Percentiles rank a stretch among this genome's conserved stretches.
Conservation (phyloP, 2,797 vertebrate species). For the Clarias laeviceps region DNA sequence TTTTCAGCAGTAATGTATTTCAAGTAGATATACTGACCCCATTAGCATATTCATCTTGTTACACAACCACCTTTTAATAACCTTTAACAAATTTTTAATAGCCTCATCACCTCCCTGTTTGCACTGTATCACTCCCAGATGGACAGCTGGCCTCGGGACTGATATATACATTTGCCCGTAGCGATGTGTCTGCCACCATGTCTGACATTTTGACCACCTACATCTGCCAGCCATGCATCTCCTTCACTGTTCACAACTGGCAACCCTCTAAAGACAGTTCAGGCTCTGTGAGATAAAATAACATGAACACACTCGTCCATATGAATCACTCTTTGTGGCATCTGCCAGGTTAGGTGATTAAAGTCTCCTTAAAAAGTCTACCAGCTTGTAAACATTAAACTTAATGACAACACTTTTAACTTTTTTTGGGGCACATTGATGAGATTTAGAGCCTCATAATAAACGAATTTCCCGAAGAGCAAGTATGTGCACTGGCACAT, state of each 20-base stretch:
- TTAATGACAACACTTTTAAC: slow-evolving; percentile 26
- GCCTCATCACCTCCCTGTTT: neutral
- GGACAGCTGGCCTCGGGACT: slow-evolving; percentile 32
- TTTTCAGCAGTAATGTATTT: too few relatives aligned
- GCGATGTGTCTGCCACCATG: slow-evolving; percentile 20
- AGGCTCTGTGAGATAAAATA: slow-evolving; percentile 9
- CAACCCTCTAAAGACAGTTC: slow-evolving; percentile 2
- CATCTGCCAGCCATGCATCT: slow-evolving; percentile 27
- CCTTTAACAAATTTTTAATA: neutral
- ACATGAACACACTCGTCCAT: neutral
- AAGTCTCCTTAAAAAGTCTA: slow-evolving; percentile 46
- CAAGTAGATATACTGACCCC: neutral
- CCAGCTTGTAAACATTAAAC: slow-evolving; percentile 27
- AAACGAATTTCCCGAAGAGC: neutral
- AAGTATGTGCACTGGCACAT: neutral
- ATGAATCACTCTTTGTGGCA: neutral
- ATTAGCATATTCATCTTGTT: slow-evolving; percentile 1
- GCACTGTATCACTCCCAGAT: neutral
- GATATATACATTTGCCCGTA: slow-evolving; percentile 25
- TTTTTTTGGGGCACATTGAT: neutral
- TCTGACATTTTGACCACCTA: slow-evolving; percentile 40
- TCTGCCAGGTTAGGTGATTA: slow-evolving; percentile 29
- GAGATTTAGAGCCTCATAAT: neutral
- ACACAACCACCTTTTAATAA: slow-evolving; percentile 25
- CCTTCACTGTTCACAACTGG: slow-evolving; percentile 11